These are phyloP conservation scores for Porites lutea DNA, from an alignment of 64 coral and sea anemone genomes.

Conservation along the genomic window DNA sequence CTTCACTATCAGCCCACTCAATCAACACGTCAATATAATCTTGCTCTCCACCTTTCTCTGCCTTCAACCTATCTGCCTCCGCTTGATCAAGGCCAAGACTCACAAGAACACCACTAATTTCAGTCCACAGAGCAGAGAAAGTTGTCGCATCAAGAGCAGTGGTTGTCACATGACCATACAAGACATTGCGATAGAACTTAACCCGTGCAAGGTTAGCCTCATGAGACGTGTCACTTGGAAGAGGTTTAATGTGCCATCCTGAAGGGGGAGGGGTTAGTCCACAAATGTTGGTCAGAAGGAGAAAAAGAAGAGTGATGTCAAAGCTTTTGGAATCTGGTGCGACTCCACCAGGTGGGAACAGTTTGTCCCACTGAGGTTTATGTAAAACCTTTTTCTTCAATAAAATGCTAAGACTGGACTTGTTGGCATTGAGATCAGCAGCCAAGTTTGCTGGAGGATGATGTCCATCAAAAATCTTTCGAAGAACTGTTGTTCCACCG, in stretches of 20 bases:
- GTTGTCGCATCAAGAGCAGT: neutral
- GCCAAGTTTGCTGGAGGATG: neutral
- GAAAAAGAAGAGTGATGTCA: slow-evolving; percentile 12
- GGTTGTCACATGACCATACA: slow-evolving; percentile 42
- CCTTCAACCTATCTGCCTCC: slow-evolving; percentile 43
- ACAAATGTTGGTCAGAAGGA: slow-evolving; percentile 3
- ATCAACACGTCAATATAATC: neutral
- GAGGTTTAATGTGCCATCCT: slow-evolving; percentile 63
- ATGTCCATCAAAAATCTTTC: too few species aligned
- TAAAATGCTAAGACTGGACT: neutral
- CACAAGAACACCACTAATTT: slow-evolving; percentile 25
- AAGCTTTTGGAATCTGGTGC: neutral
- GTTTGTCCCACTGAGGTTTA: neutral
- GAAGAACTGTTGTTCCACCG: too few species aligned
- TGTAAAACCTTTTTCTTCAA: neutral
- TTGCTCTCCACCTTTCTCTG: neutral
- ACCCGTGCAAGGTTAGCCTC: too few species aligned
- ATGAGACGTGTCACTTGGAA: slow-evolving; percentile 23
- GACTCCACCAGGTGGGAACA: slow-evolving; percentile 13
- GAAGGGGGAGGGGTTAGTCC: slow-evolving; percentile 13
- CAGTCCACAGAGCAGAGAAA: neutral
- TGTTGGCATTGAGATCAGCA: neutral
- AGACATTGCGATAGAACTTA: slow-evolving; percentile 43
- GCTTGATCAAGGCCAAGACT: slow-evolving; percentile 45
- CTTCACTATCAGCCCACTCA: neutral